phyloP scores from a whole-genome alignment of 2,888 invertebrate species.

The Tinea semifulvella region DNA sequence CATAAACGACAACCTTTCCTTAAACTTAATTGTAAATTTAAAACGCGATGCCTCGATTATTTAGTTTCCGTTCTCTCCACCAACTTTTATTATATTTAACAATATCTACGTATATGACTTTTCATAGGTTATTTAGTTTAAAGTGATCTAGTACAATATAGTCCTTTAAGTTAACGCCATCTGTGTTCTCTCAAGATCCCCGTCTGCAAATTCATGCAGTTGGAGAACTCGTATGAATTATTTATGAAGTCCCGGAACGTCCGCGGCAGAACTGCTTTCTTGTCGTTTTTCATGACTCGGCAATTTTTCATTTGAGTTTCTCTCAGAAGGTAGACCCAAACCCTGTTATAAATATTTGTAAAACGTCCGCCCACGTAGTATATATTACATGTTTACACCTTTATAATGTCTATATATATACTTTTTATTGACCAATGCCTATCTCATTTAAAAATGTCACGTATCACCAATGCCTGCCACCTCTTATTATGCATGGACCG shows the following conservation, averaged over 20 bases:
- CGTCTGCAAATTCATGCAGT: conserved; percentile 9
- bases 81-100: too few species aligned
- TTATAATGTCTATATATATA: conserved; percentile 5
- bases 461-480: conserved; percentile 15
- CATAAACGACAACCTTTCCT: too few species aligned
- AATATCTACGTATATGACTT: too few species aligned
- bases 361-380: not conserved
- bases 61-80: too few species aligned
- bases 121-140: too few species aligned
- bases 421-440: conserved; percentile 12
- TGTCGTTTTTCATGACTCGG: conserved; percentile 4
- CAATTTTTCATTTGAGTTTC: conserved; percentile 2
- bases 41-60: too few species aligned
- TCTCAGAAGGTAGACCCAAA: not conserved
- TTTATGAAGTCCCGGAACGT: conserved; percentile 7
- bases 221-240: conserved; percentile 9
- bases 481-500: conserved; percentile 35
- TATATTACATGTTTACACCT: conserved; percentile 6
- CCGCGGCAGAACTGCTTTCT: conserved; percentile 2
- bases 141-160: not conserved
- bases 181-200: conserved; percentile 1
- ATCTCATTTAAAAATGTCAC: conserved; percentile 14
- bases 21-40: too few species aligned
- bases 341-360: conserved; percentile 2
- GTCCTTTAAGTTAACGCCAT: conserved; percentile 2